Base-by-base conservation (phyloP, 2,888 invertebrate species). In the Drosophila lacicola region DNA sequence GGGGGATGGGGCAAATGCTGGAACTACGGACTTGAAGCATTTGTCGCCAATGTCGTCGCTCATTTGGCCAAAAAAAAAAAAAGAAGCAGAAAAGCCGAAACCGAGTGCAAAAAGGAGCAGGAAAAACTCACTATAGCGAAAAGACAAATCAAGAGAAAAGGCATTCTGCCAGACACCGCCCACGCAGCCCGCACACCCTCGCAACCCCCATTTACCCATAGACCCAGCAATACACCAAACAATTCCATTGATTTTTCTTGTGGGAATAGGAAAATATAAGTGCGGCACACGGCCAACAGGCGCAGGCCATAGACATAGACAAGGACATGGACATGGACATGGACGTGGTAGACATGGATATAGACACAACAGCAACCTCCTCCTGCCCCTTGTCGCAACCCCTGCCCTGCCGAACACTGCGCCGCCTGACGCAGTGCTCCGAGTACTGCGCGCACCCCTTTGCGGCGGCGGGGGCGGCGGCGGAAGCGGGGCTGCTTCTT, bases 201-300 rank as follows among this genome's bases (percentile, higher is more conserved):
- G 1, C 37, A n/a, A 11, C 10, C 8, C 29, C 17, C 17, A 21
- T 17, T 10, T n/a, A 13, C 33, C 19, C 77, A 54, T 61, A 56
- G 68, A 68, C 57, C 36, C 19, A 65, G 21, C 78, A 88, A 83
- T 83, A 84, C 74, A 76, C 75, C 88, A 85, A 88, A 82, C 82
- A 82, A 88, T 89, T 89, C 82, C 86, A 86, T 86, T 86, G 86
- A 86, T 86, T 86, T 86, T 89, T 89, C 86, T 85, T 82, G 76
- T 74, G 86, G 86, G 86, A 86, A 88, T 85, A 78, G 64, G 69
- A 64, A 64, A 51, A 58, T 69, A 64, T 67, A 63, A 76, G 76
- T 74, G 71, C 51, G 47, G 37, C 56, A 55, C 61, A 61, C 55
- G 60, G 45, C 60, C 53, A 44, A 13, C 36, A 57, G 50, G 58